A percentile compares a stretch with the other conserved stretches of the same genome.
Conservation (phyloP, 1,140 invertebrate species). For the Sarcophaga bullata region DNA sequence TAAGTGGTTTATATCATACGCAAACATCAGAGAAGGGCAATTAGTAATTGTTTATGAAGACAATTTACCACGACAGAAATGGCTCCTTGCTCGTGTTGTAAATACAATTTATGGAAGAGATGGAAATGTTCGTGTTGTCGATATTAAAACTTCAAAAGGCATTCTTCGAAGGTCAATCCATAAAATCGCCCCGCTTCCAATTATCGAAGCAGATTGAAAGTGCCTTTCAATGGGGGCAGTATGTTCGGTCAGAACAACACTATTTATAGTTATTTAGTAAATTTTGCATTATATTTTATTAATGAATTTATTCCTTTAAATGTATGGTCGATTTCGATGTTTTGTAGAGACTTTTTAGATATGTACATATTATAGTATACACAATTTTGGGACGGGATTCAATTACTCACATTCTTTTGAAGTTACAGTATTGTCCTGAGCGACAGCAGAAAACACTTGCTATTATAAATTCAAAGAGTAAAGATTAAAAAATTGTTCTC, state of each 20-base stretch:
- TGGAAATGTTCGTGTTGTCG: slow-evolving; percentile 51
- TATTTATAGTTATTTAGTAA: no score
- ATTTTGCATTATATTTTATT: no score
- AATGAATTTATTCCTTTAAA: no score
- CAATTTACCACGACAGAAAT: slow-evolving; percentile 55
- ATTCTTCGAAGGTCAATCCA: background rate
- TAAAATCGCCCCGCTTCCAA: slow-evolving; percentile 25
- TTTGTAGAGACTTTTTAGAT: no score
- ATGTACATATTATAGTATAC: no score
- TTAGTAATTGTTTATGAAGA: slow-evolving; percentile 47
- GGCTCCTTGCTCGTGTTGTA: slow-evolving; percentile 54
- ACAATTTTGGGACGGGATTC: no score
- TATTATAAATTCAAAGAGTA: no score
- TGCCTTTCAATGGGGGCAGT: slow-evolving; percentile 33
- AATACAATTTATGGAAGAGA: slow-evolving; percentile 53
- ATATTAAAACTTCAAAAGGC: slow-evolving; percentile 47
- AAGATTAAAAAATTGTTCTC: no score
- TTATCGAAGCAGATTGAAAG: background rate
- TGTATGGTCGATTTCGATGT: no score
- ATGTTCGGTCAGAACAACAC: background rate
- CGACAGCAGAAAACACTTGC: background rate
- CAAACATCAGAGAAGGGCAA: slow-evolving; percentile 44
- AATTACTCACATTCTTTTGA: no score
- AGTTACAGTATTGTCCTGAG: no score
- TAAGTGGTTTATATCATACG: slow-evolving; percentile 53